Base-by-base conservation (phyloP, 2,888 invertebrate species). In the Eugnorisma glareosa region DNA sequence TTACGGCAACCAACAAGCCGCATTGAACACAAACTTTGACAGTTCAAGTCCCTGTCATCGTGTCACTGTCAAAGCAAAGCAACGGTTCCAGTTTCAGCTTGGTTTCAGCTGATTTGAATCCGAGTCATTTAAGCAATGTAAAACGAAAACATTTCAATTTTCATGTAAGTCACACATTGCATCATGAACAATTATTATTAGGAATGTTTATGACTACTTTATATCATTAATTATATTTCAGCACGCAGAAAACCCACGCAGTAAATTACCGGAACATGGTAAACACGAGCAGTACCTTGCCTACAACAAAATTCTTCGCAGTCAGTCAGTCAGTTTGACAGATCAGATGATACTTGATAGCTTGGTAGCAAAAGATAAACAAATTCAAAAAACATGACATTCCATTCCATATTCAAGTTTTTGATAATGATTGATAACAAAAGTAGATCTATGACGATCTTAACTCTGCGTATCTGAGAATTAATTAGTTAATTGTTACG, bases 301-400 rank as follows among this genome's bases (percentile, higher is more conserved):
- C 15, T 28, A 7, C 28, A 18, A 31, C 59, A 59, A 59, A 18
- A 31, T 3, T 31, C 31, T 18, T 31, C 28, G 28, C 57, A 2
- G 57, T 0, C 28, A 57, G 28, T 15, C 28, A n/a, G 18, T 48
- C 67, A 67, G 11, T 54, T 54, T 67, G 79, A n/a, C 67, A 67
- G 61, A 4, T n/a, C n/a, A n/a, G n/a, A n/a, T n/a, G n/a, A n/a
- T n/a, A n/a, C n/a, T n/a, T 43, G 67, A 7, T 78, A 73, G 24
- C 64, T 31, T 51, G 43, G 35, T 66, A 68, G 51, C 83, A 68
- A 79, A 78, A 72, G 15, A 1, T 37, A 67, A 67, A 74, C 82
- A 75, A 72, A 78, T 82, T 70, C 45, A 35, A 75, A 86, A 86
- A 83, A 85, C 64, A 74, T 72, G 71, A 77, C 66, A 70, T 57